Percentiles rank a stretch among this genome's conserved stretches.
Conservation (phyloP, 2,113 vertebrate species). For the Zonotrichia leucophrys region DNA sequence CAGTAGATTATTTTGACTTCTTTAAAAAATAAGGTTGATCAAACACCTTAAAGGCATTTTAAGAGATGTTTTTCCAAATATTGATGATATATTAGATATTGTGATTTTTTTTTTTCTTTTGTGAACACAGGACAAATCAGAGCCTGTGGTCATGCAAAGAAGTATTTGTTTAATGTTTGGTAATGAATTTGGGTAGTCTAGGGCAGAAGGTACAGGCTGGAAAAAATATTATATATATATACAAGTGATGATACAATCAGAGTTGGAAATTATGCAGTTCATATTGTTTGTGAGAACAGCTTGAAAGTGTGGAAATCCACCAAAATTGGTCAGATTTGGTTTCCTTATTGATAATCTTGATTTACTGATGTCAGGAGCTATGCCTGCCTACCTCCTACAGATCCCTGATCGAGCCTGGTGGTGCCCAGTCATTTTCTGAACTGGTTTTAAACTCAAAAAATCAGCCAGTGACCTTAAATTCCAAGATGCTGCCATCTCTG, state of each 20-base stretch:
- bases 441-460: neutral
- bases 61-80: neutral
- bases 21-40: neutral
- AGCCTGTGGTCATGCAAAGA: neutral
- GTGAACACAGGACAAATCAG: neutral
- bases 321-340: neutral
- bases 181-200: neutral
- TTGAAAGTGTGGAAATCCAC: neutral
- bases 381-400: neutral
- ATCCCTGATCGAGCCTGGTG: neutral
- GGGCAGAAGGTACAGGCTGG: neutral
- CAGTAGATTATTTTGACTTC: neutral
- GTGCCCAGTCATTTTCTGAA: neutral
- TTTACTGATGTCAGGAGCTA: neutral
- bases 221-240: neutral
- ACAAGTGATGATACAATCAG: neutral
- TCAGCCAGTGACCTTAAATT: neutral
- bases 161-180: neutral
- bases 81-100: neutral
- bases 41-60: neutral
- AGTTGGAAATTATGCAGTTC: neutral
- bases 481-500: neutral
- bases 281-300: neutral
- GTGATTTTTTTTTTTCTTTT: neutral
- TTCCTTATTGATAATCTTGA: neutral